Evolutionary conservation across 2,888 invertebrate genomes (phyloP).

Genomic region (Elmis aenea): DNA sequence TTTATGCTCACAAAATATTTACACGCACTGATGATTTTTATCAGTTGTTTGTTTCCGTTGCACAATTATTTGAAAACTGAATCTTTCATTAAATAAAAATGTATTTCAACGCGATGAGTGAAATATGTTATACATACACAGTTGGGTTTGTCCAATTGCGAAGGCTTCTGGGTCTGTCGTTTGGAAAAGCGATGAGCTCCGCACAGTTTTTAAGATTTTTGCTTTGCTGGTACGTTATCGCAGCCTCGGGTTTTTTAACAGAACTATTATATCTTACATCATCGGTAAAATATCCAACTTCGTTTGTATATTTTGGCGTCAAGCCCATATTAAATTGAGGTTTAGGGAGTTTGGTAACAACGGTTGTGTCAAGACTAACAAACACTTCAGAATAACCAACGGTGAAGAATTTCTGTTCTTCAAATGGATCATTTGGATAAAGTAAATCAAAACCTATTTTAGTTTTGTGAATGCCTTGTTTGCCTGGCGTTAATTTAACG

Average conservation of each 20-base stretch:
- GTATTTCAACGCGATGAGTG: too few species aligned
- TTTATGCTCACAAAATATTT: too few species aligned
- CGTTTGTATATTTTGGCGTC: conserved; percentile 36
- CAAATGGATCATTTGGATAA: conserved; percentile 19
- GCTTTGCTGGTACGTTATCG: conserved; percentile 25
- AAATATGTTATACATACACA: too few species aligned
- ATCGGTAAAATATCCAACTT: conserved; percentile 38
- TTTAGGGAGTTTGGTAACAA: conserved; percentile 12
- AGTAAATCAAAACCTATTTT: conserved; percentile 31
- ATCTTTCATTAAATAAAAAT: too few species aligned
- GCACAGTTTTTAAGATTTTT: conserved; percentile 21
- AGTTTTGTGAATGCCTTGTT: conserved; percentile 24
- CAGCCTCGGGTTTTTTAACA: conserved; percentile 29
- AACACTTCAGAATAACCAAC: conserved; percentile 23
- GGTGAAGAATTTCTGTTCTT: conserved; percentile 10
- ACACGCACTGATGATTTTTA: too few species aligned
- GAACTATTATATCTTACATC: conserved; percentile 33
- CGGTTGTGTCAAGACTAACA: conserved; percentile 14
- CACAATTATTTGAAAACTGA: too few species aligned
- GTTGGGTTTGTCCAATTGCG: conserved; percentile 37
- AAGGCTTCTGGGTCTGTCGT: conserved; percentile 36
- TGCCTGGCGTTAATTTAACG: conserved; percentile 29
- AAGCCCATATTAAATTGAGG: conserved; percentile 38
- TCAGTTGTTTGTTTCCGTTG: too few species aligned
- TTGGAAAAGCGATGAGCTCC: conserved; percentile 42